Conservation (phyloP, 2,113 vertebrate genomes). For the Pollimyrus isidori region DNA sequence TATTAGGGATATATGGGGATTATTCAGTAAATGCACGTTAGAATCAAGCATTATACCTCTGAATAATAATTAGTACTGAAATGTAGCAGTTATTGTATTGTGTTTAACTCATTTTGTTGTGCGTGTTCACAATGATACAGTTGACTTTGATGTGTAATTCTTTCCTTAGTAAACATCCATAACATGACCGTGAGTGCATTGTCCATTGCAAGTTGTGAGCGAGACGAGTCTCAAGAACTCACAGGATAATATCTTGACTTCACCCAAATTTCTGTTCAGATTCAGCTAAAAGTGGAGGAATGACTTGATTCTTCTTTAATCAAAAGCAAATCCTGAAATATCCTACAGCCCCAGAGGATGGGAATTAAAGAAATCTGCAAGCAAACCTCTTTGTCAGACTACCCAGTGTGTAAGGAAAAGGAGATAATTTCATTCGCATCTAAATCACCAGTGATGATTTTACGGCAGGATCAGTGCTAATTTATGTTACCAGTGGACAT, state of each 20-base stretch:
- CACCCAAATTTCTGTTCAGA: not conserved
- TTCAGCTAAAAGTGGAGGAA: slow-evolving; percentile 3
- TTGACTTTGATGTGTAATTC: not conserved
- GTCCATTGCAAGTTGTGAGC: not conserved
- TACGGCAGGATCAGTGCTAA: not conserved
- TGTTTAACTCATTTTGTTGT: not conserved
- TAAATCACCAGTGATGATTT: not conserved
- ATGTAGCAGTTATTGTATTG: not conserved
- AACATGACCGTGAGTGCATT: not conserved
- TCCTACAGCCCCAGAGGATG: not conserved
- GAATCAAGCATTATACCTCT: not conserved
- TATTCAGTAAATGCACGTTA: not conserved
- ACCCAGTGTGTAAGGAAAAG: not conserved
- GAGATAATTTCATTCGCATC: not conserved
- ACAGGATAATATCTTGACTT: not conserved
- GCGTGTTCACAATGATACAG: not conserved
- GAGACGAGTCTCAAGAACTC: not conserved
- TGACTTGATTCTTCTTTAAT: slow-evolving; percentile 8
- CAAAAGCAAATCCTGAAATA: slow-evolving; percentile 13
- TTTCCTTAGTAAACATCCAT: not conserved
- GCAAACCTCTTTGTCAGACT: slow-evolving; percentile 3
- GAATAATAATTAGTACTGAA: not conserved
- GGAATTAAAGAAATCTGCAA: not conserved
- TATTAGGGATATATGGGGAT: not conserved
- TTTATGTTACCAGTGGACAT: not conserved